phyloP scores from a whole-genome alignment of 2,113 vertebrate genomes.

The Paradisaea rubra region DNA sequence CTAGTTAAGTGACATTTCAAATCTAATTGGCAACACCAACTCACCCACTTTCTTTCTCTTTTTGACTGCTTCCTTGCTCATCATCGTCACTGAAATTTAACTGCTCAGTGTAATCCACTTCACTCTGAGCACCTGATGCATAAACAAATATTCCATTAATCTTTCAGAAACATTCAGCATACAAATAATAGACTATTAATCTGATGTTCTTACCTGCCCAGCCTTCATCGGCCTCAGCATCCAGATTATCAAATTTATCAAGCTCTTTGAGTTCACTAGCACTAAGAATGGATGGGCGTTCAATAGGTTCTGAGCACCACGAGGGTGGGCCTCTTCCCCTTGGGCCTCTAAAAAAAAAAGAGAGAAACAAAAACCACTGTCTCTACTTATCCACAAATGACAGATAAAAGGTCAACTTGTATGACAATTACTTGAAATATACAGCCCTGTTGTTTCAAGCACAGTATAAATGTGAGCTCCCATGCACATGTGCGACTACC shows the following conservation, averaged over 20 bases:
- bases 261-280: constrained; percentile 95
- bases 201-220: constrained; percentile 86
- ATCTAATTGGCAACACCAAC: not conserved
- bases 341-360: constrained; percentile 66
- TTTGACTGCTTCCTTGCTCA: constrained; percentile 86
- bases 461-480: not conserved
- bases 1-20: not conserved
- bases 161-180: not conserved
- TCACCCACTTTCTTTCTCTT: constrained; percentile 88
- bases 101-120: constrained; percentile 98
- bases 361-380: not conserved
- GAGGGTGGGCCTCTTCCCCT: constrained; percentile 79
- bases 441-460: not conserved
- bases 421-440: not conserved
- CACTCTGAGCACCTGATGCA: constrained; percentile 90
- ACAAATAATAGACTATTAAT: not conserved
- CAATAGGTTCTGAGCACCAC: constrained; percentile 83
- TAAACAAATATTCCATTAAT: not conserved
- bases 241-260: constrained; percentile 93
- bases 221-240: constrained; percentile 94
- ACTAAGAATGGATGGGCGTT: constrained; percentile 93
- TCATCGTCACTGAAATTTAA: constrained; percentile 98
- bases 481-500: rapidly evolving
- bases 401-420: not conserved
- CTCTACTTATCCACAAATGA: not conserved